Evolutionary conservation across 2,888 invertebrate species (phyloP), one percentile per base, ranked within the genome.

Genomic region (Ptilodon capucinus): DNA sequence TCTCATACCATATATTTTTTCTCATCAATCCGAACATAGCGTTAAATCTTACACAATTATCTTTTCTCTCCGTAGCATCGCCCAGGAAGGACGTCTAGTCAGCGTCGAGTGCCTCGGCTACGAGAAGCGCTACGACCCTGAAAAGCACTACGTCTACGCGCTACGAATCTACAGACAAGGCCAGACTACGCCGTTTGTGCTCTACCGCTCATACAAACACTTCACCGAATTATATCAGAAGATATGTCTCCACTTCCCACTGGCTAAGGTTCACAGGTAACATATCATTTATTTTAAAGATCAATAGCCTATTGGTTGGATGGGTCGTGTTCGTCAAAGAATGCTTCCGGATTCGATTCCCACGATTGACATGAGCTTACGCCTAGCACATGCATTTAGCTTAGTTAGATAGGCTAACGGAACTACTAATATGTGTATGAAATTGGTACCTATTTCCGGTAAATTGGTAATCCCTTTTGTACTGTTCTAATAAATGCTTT

Each of bases 141-240:
- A 98, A 76, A 99, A 99, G 92, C 97, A 98, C 92, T 99, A 99
- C 84, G 98, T 99, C 66, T 98, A 97, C 79, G 95, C 97, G 57
- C 90, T 97, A 60, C 93, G 95, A 59, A 96, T 99, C 28, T 95
- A 95, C 72, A 92, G 99, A 44, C 96, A 95, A 65, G 94, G 94
- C 40, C 96, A 97, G 78, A 93, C 94, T n/a, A 97, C 97, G 77
- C 95, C 97, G 0, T 94, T 96, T 58, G 96, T 96, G 73, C 92
- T 99, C 44, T 97, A 98, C 81, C 94, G 99, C 51, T 97, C 98
- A 0, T 99, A 98, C 87, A 97, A 97, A 68, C 99, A 99, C 90
- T 99, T 99, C 86, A 95, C 96, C 11, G 99, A 99, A 85, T 94
- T 99, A 48, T 97, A 99, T 81, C 96, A 97, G 83, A 99, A 99